Conservation (phyloP, 1,140 invertebrate species). For the Drosophila repleta region DNA sequence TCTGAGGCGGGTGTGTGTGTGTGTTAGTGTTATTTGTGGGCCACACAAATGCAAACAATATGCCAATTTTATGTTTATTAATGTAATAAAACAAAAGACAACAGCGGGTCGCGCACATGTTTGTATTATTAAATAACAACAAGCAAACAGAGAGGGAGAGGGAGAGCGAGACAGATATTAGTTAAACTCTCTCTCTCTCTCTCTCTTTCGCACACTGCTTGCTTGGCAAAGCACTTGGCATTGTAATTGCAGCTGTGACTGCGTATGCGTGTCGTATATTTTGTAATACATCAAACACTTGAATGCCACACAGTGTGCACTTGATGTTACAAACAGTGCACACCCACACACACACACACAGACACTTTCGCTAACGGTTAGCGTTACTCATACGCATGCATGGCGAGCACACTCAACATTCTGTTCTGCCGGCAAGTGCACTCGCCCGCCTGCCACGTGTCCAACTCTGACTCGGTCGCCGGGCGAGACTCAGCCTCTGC, state of each 20-base stretch:
- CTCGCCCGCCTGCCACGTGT: conserved; percentile 55
- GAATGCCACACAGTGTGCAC: conserved; percentile 57
- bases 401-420: conserved; percentile 72
- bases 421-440: conserved; percentile 63
- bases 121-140: conserved; percentile 63
- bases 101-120: conserved; percentile 40
- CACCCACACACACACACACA: conserved; percentile 9
- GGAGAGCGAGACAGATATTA: conserved; percentile 9
- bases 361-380: conserved; percentile 28
- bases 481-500: conserved; percentile 27
- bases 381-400: conserved; percentile 78
- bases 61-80: conserved; percentile 70
- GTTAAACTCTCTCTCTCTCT: conserved; percentile 34
- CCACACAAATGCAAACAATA: conserved; percentile 55
- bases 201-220: conserved; percentile 11
- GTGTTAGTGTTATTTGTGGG: conserved; percentile 8
- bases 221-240: conserved; percentile 56
- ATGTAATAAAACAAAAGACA: conserved; percentile 65
- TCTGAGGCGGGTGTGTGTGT: background rate
- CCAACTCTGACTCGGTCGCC: conserved; percentile 37
- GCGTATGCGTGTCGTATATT: conserved; percentile 58
- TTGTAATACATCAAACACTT: conserved; percentile 78
- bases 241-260: conserved; percentile 72
- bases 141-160: conserved; percentile 9
- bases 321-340: conserved; percentile 44